These are phyloP conservation scores for Ceryle rudis DNA, from an alignment of 2,797 vertebrate species.

Conservation along the genomic window DNA sequence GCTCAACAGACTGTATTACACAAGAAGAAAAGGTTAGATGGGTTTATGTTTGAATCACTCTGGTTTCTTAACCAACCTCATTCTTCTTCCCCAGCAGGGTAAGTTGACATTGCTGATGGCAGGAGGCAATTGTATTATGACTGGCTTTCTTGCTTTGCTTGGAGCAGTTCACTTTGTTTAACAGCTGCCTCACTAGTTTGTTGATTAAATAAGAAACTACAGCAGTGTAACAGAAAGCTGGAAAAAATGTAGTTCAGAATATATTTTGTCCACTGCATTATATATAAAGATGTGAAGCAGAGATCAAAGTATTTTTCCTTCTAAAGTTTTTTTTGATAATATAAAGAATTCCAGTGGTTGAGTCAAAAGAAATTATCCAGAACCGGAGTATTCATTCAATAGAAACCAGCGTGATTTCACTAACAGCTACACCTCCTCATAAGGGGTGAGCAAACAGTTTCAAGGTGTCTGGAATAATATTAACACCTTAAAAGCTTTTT, in stretches of 20 bases:
- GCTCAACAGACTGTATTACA: neutral
- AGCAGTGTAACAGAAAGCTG: neutral
- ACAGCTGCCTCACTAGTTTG: neutral
- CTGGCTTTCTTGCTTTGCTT: neutral
- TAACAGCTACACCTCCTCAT: neutral
- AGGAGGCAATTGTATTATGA: neutral
- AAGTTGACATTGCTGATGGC: neutral
- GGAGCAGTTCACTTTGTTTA: neutral
- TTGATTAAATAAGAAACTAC: slow-evolving; percentile 17
- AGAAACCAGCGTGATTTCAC: slow-evolving; percentile 3
- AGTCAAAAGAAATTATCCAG: slow-evolving; percentile 1
- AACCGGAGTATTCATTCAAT: neutral
- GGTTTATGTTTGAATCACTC: neutral
- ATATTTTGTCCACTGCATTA: neutral
- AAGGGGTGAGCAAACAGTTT: neutral
- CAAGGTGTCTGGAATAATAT: neutral
- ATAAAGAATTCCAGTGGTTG: slow-evolving; percentile 6
- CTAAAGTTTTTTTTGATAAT: neutral
- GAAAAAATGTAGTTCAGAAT: neutral
- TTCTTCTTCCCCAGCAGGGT: neutral
- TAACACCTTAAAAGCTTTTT: slow-evolving; percentile 35
- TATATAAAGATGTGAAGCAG: neutral
- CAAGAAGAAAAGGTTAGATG: neutral
- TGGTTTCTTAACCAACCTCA: neutral
- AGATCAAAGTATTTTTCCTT: neutral